Evolutionary conservation across 2,797 vertebrate species (phyloP), one percentile per base, ranked within the genome.

Genomic region (Darevskia mixta): DNA sequence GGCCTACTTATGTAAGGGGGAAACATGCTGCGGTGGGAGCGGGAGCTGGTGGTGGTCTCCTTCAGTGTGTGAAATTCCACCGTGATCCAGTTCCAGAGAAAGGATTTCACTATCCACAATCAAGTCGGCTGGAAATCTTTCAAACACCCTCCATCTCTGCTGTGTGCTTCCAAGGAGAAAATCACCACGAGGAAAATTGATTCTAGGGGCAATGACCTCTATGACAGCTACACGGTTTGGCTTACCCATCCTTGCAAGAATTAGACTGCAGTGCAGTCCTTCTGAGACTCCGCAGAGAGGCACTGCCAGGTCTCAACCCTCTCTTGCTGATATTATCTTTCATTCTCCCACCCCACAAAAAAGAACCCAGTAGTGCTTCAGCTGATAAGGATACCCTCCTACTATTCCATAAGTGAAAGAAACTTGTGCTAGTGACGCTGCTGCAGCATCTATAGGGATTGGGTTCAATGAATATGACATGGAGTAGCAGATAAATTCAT

Each of bases 131-230:
- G 92, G 94, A 97, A 97, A 96, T 55, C 49, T 95, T 96, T 96
- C 97, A 96, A 95, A 97, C 93, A 95, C 93, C 95, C 97, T 96
- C 96, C 96, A 96, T 97, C 97, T 96, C 94, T 92, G 93, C 88
- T 85, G 95, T 95, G 96, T 95, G 96, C 96, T 97, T 97, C 95
- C 96, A 95, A 95, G 96, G 92, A 92, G 96, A 97, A 95, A 97
- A 96, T 95, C 93, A 95, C 94, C 93, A 94, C 95, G 95, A 97
- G 83, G 91, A 97, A 95, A 97, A 97, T 94, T 97, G 97, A 98
- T 98, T 97, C 97, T 97, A 96, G 94, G 94, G 90, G 91, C 96
- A 94, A 90, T 97, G 96, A 97, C 96, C 97, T 90, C 93, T 91
- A 83, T 87, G 88, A 91, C 85, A 93, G 89, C 82, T 89, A 41